These are phyloP conservation scores for Melospiza georgiana DNA, from an alignment of 2,113 vertebrate species.

Conservation along the genomic window DNA sequence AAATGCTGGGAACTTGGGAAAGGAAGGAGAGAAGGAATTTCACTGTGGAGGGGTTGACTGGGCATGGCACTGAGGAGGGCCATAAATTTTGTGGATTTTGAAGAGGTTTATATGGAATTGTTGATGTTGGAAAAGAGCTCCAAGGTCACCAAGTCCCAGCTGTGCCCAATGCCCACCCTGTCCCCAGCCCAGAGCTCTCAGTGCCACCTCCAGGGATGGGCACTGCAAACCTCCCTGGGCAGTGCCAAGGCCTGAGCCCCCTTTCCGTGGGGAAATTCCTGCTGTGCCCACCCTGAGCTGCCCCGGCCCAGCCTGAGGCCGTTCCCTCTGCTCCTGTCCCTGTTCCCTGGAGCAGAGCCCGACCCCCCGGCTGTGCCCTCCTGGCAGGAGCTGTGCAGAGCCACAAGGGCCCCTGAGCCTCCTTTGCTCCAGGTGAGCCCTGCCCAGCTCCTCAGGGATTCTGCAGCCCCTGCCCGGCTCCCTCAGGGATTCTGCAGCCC, in stretches of 20 bases:
- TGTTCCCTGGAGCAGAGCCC: not conserved
- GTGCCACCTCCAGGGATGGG: too few relatives aligned
- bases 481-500: too few relatives aligned
- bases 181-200: not conserved
- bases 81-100: not conserved
- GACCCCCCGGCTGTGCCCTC: not conserved
- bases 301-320: too few relatives aligned
- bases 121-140: not conserved
- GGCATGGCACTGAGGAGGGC: not conserved
- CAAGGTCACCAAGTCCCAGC: accelerated
- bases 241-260: too few relatives aligned
- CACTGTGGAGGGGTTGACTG: accelerated
- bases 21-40: not conserved
- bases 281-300: too few relatives aligned
- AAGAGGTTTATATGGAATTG: accelerated
- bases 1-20: not conserved
- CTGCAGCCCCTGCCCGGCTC: not conserved
- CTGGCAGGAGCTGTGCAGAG: not conserved
- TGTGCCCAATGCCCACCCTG: accelerated
- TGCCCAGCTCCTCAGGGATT: not conserved
- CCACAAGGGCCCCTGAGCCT: not conserved
- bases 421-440: not conserved
- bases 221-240: too few relatives aligned
- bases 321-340: too few relatives aligned
- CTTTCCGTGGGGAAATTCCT: too few relatives aligned